Percentiles rank a stretch among this genome's conserved stretches.
Conservation (phyloP, 2,797 vertebrate species). For the Heterohyrax brucei region DNA sequence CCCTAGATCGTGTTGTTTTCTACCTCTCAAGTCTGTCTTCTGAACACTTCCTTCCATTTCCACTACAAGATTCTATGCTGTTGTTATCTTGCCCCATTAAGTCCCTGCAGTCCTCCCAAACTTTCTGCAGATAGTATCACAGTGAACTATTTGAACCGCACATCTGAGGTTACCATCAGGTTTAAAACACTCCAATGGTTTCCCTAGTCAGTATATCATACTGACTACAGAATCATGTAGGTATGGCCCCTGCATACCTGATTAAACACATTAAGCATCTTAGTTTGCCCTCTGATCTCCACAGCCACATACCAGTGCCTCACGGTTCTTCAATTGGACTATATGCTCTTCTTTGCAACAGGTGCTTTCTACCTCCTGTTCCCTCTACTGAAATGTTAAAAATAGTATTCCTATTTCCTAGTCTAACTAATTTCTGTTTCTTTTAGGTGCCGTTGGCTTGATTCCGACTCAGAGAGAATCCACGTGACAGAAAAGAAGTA, state of each 20-base stretch:
- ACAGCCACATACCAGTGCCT: background rate
- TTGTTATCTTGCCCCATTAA: background rate
- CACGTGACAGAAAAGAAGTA: background rate
- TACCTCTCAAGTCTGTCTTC: background rate
- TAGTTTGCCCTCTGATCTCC: background rate
- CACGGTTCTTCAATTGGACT: background rate
- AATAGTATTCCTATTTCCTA: background rate
- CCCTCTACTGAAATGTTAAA: background rate
- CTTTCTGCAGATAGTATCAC: background rate
- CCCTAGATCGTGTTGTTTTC: background rate
- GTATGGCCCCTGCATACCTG: background rate
- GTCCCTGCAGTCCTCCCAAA: background rate
- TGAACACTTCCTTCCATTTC: constrained; percentile 7
- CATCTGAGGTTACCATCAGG: background rate
- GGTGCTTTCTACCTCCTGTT: background rate
- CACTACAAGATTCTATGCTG: background rate
- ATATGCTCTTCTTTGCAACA: background rate
- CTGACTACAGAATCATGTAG: constrained; percentile 2
- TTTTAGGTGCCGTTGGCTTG: background rate
- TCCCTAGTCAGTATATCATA: background rate
- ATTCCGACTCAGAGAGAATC: background rate
- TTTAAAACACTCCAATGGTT: constrained; percentile 1
- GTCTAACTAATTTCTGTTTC: background rate
- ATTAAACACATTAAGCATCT: background rate
- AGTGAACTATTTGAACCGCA: background rate